Conservation (phyloP, 1,140 invertebrate genomes). For the Drosophila truncata region DNA sequence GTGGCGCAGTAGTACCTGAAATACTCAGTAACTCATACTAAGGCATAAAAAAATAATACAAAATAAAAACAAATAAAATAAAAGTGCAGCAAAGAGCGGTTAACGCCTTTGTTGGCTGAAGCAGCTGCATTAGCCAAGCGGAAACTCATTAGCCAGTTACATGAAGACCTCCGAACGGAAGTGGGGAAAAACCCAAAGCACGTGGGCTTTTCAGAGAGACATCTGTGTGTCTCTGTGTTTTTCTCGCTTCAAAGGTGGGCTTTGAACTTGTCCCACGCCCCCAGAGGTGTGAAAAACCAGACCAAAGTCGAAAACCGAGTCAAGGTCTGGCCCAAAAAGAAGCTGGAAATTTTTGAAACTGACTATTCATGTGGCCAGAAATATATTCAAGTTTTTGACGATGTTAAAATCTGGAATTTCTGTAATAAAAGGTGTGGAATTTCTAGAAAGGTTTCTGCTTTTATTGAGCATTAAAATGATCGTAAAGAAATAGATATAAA, state of each 20-base stretch:
- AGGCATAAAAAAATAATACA: background rate
- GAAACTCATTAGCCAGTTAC: conserved; percentile 80
- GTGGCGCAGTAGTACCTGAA: conserved; percentile 8
- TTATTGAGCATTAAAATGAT: conserved; percentile 41
- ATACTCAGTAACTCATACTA: conserved; percentile 12
- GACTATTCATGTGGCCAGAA: background rate
- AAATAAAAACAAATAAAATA: conserved; percentile 6
- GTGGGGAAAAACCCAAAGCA: conserved; percentile 47
- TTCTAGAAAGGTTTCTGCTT: conserved; percentile 7
- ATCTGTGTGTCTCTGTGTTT: background rate
- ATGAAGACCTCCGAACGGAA: conserved; percentile 65
- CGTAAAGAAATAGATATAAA: conserved; percentile 14
- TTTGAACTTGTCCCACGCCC: conserved; percentile 45
- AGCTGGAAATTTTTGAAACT: conserved; percentile 24
- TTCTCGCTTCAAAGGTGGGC: conserved; percentile 25
- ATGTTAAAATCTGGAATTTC: conserved; percentile 29
- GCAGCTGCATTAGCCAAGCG: conserved; percentile 56
- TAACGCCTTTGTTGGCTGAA: conserved; percentile 42
- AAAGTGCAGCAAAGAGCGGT: conserved; percentile 48
- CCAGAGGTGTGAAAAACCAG: conserved; percentile 34
- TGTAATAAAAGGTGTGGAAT: conserved; percentile 12
- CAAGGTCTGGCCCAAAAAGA: conserved; percentile 51
- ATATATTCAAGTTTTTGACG: too few relatives aligned
- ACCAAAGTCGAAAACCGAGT: conserved; percentile 59
- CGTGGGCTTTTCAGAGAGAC: conserved; percentile 22